phyloP scores from a whole-genome alignment of 1,140 invertebrate genomes.

The Eueides isabella region DNA sequence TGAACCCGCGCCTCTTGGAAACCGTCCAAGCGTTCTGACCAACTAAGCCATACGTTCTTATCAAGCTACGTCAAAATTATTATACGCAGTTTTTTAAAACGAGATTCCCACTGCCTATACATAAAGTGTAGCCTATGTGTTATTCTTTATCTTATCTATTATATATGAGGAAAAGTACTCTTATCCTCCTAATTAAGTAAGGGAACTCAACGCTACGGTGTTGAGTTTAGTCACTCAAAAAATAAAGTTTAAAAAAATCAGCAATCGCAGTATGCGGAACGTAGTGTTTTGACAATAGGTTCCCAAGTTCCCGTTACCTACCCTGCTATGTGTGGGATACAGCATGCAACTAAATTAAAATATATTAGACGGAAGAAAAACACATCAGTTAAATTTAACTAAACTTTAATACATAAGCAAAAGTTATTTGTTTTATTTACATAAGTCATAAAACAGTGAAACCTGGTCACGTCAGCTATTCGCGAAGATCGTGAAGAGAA shows the following conservation, averaged over 20 bases:
- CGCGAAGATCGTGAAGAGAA: constrained; percentile 16
- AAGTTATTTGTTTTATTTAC: constrained; percentile 14
- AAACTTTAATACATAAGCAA: neutral
- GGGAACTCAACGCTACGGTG: no score
- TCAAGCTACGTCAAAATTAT: no score
- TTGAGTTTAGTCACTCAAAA: no score
- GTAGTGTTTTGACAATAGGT: neutral
- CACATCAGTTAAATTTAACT: constrained; percentile 4
- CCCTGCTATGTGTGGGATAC: neutral
- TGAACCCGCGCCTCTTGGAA: no score
- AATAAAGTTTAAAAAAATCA: neutral
- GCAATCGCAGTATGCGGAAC: neutral
- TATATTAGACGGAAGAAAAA: neutral
- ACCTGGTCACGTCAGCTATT: constrained; percentile 20
- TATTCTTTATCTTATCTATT: no score
- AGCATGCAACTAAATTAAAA: neutral
- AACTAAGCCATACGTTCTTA: no score
- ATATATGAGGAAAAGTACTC: no score
- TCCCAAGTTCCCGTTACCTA: neutral
- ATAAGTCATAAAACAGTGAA: constrained; percentile 14
- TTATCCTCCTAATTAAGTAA: no score
- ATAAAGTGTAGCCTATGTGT: no score
- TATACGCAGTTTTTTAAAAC: no score
- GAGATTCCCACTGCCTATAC: no score
- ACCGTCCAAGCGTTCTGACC: no score